Evolutionary conservation across 2,888 invertebrate genomes (phyloP), one percentile per base, ranked within the genome.

Genomic region (Lithophane leautieri): DNA sequence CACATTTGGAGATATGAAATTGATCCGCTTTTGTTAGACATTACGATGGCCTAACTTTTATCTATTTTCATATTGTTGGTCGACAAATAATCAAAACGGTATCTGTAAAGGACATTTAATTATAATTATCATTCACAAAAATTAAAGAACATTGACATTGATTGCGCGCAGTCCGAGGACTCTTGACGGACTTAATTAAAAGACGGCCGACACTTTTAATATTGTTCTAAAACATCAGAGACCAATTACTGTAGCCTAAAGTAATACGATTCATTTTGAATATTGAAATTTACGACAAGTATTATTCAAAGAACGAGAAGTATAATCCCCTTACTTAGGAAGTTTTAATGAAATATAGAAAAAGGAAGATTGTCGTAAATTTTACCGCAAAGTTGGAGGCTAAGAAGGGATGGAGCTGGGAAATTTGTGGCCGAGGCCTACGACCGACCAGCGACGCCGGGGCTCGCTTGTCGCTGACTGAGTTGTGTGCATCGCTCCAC

Each of bases 271-370:
- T 86, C 81, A 76, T 87, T 82, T 80, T 70, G 68, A 85, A 89
- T 89, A 89, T 89, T 87, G 74, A 84, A 86, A 86, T 84, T 87
- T 90, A 86, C 84, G 87, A 89, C 89, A 88, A 90, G 84, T 88
- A 89, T 89, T 88, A 89, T 82, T 87, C 82, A 83, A 84, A 85
- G 86, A 84, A 88, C 81, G 83, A 87, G 84, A 89, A 90, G 90
- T 86, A 87, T 91, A 90, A 92, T 90, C 90, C 86, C 81, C n/a
- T 70, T 90, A 78, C 89, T 90, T 86, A 86, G 58, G 80, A 92
- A 93, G 88, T 93, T 92, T 90, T 91, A 92, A 92, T 92, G 88
- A 92, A 93, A 91, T 91, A 90, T 89, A 90, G 89, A 91, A 91
- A 88, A 90, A 88, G 84, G 87, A 87, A 87, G 86, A 87, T 85